Conservation (phyloP, 1,140 invertebrate species). For the Protaetia brevitarsis region DNA sequence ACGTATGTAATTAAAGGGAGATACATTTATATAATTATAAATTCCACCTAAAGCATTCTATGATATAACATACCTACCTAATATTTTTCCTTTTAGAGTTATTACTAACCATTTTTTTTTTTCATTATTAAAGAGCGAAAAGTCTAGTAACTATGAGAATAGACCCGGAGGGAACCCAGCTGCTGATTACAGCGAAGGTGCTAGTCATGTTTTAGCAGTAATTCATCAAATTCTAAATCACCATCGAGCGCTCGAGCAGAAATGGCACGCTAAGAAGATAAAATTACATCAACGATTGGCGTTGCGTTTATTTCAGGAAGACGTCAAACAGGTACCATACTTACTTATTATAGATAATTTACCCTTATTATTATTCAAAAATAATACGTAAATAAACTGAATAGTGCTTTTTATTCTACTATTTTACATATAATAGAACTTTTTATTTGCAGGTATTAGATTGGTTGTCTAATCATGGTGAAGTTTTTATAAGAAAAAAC, state of each 20-base stretch:
- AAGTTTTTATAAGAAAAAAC: slow-evolving; percentile 96
- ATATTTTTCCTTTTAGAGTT: neutral
- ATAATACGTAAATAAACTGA: too few relatives aligned
- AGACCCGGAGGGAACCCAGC: slow-evolving; percentile 72
- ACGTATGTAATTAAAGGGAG: too few relatives aligned
- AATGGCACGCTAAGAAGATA: slow-evolving; percentile 91
- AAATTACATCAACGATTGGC: slow-evolving; percentile 92
- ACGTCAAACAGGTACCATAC: slow-evolving; percentile 73
- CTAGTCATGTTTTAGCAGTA: slow-evolving; percentile 82
- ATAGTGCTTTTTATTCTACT: too few relatives aligned
- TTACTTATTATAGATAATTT: neutral
- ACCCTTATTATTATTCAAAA: neutral
- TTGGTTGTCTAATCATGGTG: slow-evolving; percentile 98
- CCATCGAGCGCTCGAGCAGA: slow-evolving; percentile 86
- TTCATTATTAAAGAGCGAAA: slow-evolving; percentile 41
- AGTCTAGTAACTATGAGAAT: slow-evolving; percentile 43
- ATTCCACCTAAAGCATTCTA: neutral
- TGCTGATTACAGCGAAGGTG: slow-evolving; percentile 93
- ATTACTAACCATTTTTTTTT: slow-evolving; percentile 13
- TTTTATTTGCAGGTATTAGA: slow-evolving; percentile 75
- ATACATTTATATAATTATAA: too few relatives aligned
- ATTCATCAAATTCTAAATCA: slow-evolving; percentile 94
- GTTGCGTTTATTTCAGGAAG: slow-evolving; percentile 90
- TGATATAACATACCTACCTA: neutral
- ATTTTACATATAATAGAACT: too few relatives aligned